These are phyloP conservation scores for Nibea albiflora DNA, from an alignment of 2,113 vertebrate species.

Conservation along the genomic window DNA sequence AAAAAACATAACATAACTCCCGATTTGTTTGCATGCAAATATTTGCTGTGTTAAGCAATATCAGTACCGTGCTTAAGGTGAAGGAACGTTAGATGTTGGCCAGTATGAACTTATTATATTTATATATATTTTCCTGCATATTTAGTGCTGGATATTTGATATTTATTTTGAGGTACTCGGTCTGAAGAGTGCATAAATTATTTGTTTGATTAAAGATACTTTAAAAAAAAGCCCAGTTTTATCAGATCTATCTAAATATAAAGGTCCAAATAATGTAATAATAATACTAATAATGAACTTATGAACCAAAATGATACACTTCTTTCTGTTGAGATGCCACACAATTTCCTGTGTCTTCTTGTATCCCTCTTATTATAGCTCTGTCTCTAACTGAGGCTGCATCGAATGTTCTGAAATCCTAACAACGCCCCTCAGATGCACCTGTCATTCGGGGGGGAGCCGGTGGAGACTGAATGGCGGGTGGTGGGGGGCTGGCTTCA, in stretches of 20 bases:
- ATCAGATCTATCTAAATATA: background rate
- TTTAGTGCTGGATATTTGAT: background rate
- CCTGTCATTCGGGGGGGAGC: slow-evolving; percentile 42
- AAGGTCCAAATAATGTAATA: background rate
- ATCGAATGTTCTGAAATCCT: slow-evolving; percentile 26
- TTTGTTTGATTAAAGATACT: background rate
- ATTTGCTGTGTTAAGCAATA: slow-evolving; percentile 6
- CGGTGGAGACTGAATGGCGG: background rate
- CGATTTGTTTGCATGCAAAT: slow-evolving; percentile 27
- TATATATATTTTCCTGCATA: background rate
- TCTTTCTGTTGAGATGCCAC: background rate
- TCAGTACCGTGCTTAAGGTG: background rate
- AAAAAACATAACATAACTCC: background rate
- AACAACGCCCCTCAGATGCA: slow-evolving; percentile 43
- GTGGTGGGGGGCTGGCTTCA: background rate
- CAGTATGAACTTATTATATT: no score
- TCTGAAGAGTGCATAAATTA: background rate
- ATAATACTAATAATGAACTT: background rate
- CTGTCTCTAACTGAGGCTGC: slow-evolving; percentile 6
- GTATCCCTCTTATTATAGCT: background rate
- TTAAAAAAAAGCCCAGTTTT: background rate
- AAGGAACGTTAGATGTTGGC: background rate
- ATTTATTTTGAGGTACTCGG: background rate
- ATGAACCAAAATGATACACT: background rate
- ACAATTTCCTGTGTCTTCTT: background rate